Conservation (phyloP, 2,797 vertebrate species). For the Aplochiton taeniatus region DNA sequence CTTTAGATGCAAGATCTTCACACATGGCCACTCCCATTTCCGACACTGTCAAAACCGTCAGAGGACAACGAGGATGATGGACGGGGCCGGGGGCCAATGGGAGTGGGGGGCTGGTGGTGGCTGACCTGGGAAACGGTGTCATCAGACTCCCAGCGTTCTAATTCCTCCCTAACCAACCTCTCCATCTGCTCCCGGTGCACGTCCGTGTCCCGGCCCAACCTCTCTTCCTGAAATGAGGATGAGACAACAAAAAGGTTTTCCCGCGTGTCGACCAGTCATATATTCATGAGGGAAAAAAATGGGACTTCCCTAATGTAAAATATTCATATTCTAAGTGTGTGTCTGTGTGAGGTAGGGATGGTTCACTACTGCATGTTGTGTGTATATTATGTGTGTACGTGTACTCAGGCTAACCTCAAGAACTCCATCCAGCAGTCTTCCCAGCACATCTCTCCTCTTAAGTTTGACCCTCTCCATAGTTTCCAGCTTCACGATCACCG, state of each 20-base stretch:
- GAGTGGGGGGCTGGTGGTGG: conserved; percentile 77
- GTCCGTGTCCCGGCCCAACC: conserved; percentile 85
- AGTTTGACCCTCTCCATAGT: conserved; percentile 93
- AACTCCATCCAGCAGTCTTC: conserved; percentile 88
- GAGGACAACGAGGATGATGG: conserved; percentile 89
- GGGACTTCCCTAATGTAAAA: no score
- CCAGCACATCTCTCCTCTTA: conserved; percentile 90
- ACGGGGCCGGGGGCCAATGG: conserved; percentile 74
- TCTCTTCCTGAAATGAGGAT: conserved; percentile 80
- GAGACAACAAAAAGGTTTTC: background rate
- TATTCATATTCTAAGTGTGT: background rate
- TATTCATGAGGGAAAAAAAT: no score
- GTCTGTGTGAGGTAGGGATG: background rate
- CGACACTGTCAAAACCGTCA: conserved; percentile 77
- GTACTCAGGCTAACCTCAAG: conserved; percentile 79
- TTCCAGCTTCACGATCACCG: conserved; percentile 95
- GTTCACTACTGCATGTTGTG: no score
- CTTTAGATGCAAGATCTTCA: conserved; percentile 53
- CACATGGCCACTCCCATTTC: conserved; percentile 68
- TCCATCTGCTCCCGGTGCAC: conserved; percentile 92
- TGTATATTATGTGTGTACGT: background rate
- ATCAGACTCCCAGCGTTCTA: conserved; percentile 94
- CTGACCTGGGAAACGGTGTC: conserved; percentile 87
- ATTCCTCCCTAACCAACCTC: conserved; percentile 88
- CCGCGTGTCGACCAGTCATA: no score